Evolutionary conservation across 1,140 invertebrate species (phyloP).

Genomic region (Riptortus pedestris): DNA sequence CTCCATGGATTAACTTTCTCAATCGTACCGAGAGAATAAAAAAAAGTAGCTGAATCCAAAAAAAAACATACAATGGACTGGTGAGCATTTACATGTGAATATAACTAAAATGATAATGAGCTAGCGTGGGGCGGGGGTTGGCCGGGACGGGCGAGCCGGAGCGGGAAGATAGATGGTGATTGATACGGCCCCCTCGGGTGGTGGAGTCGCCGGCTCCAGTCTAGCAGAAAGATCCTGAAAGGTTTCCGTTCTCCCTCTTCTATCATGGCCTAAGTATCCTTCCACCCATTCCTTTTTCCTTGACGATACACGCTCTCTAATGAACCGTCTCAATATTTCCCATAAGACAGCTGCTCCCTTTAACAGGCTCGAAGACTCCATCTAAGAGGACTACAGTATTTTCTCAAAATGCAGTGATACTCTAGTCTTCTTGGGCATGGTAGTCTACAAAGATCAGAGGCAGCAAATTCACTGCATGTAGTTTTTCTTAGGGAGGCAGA

Average conservation of each 20-base stretch:
- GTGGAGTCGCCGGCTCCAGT: background rate
- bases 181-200: background rate
- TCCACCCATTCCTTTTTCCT: too few relatives aligned
- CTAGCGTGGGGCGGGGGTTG: background rate
- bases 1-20: too few relatives aligned
- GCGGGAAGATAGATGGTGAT: conserved; percentile 7
- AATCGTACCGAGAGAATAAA: too few relatives aligned
- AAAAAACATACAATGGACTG: background rate
- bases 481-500: too few relatives aligned
- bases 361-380: too few relatives aligned
- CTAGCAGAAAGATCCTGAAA: conserved; percentile 8
- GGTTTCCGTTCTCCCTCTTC: background rate
- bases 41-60: background rate
- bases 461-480: too few relatives aligned
- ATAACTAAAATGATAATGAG: conserved; percentile 16
- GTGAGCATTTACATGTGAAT: conserved; percentile 10
- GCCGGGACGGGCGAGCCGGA: background rate
- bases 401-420: too few relatives aligned
- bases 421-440: too few relatives aligned
- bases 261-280: background rate
- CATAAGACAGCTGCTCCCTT: too few relatives aligned
- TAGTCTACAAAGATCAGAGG: too few relatives aligned
- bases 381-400: too few relatives aligned
- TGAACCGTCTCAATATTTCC: background rate
- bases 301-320: too few relatives aligned